These are phyloP conservation scores for Neosilurus hyrtlii DNA, from an alignment of 2,797 vertebrate genomes.

Conservation along the genomic window DNA sequence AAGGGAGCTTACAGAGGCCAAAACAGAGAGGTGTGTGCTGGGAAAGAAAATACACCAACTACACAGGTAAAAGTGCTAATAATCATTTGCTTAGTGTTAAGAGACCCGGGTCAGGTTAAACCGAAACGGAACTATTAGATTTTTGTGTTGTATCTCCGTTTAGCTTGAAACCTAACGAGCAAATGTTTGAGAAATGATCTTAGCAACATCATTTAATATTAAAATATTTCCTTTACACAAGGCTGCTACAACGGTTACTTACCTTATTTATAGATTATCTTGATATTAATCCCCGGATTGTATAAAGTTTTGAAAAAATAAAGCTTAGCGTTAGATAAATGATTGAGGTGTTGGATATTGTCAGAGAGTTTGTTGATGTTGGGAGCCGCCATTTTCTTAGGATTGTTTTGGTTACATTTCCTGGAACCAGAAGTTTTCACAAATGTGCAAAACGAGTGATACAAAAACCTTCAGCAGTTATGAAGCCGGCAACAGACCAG, in stretches of 20 bases:
- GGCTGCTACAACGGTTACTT: neutral
- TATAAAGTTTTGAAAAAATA: too few species aligned
- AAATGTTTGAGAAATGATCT: too few species aligned
- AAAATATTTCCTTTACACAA: neutral
- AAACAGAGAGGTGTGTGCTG: neutral
- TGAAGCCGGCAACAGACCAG: too few species aligned
- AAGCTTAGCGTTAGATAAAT: neutral
- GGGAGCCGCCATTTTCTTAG: neutral
- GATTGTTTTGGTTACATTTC: too few species aligned
- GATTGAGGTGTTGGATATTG: neutral
- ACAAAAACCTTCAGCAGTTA: too few species aligned
- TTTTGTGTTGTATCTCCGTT: neutral
- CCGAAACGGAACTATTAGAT: neutral
- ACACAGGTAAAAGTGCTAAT: neutral
- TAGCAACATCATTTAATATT: neutral
- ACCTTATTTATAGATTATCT: too few species aligned
- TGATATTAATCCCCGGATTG: neutral
- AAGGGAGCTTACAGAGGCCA: neutral
- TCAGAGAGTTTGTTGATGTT: neutral
- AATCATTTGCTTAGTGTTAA: neutral
- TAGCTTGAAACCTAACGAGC: neutral
- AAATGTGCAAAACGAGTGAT: too few species aligned
- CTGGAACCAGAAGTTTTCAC: too few species aligned
- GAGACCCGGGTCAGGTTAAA: too few species aligned
- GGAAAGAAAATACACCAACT: accelerated